These are phyloP conservation scores for Pecten maximus DNA, from an alignment of 2,888 invertebrate species.

Conservation along the genomic window DNA sequence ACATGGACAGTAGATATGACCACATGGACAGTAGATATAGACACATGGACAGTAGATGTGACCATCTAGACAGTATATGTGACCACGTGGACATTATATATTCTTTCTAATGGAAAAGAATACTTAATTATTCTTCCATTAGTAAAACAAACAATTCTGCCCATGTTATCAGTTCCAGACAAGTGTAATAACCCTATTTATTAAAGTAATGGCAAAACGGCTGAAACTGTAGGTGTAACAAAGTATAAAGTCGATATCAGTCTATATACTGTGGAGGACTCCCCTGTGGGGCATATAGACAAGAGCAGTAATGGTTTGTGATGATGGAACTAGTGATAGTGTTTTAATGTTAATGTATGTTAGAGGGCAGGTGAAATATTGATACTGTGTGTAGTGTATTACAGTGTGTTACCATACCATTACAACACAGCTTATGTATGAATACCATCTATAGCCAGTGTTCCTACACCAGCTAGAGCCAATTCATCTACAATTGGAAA, in stretches of 20 bases:
- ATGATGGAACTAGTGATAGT: not conserved
- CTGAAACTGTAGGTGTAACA: not conserved
- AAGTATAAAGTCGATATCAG: not conserved
- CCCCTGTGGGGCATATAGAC: not conserved
- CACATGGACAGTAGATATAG: not conserved
- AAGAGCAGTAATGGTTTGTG: not conserved
- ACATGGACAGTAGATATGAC: no score
- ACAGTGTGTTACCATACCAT: not conserved
- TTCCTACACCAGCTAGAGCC: no score
- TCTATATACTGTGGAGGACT: not conserved
- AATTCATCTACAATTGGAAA: not conserved
- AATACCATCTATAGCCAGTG: not conserved
- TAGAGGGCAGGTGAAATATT: not conserved
- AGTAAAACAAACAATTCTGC: not conserved
- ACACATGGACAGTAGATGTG: not conserved
- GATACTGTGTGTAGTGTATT: not conserved
- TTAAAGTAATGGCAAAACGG: not conserved
- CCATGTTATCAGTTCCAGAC: not conserved
- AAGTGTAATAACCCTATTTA: not conserved
- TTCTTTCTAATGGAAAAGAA: not conserved
- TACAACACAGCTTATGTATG: not conserved
- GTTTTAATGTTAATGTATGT: conserved; percentile 16
- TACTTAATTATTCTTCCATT: not conserved
- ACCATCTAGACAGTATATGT: not conserved
- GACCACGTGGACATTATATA: not conserved